Conservation (phyloP, 2,888 invertebrate genomes). For the Hofmannophila pseudospretella region DNA sequence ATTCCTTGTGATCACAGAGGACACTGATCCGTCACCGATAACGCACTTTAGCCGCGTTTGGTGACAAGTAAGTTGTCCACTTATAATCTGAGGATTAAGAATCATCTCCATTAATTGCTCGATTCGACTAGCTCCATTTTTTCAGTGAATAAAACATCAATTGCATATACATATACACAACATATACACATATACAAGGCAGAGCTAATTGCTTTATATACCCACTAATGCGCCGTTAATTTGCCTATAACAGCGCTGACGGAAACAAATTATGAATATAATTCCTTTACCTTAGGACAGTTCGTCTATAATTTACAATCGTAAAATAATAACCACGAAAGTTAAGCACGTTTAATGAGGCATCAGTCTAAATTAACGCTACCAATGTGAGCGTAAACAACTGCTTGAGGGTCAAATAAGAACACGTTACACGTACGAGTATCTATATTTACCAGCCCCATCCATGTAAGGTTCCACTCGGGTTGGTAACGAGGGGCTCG, state of each 20-base stretch:
- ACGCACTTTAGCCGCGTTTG: constrained; percentile 58
- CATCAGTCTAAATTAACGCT: constrained; percentile 42
- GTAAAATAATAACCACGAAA: constrained; percentile 53
- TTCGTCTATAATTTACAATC: constrained; percentile 50
- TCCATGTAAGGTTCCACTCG: constrained; percentile 44
- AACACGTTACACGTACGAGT: constrained; percentile 21
- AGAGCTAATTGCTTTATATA: constrained; percentile 34
- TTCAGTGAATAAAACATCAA: constrained; percentile 25
- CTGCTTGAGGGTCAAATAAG: constrained; percentile 32
- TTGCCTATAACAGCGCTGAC: constrained; percentile 38
- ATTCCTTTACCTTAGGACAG: constrained; percentile 45
- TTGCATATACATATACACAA: constrained; percentile 23
- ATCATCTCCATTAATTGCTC: constrained; percentile 41
- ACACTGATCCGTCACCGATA: constrained; percentile 75
- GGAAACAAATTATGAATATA: constrained; percentile 51
- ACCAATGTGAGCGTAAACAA: constrained; percentile 33
- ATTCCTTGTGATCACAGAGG: constrained; percentile 64
- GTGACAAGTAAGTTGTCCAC: constrained; percentile 68
- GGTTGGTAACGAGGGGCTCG: constrained; percentile 35
- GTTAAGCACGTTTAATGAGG: constrained; percentile 56
- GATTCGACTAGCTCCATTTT: constrained; percentile 15
- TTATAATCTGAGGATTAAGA: constrained; percentile 59
- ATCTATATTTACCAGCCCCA: constrained; percentile 34
- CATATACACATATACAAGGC: too few species aligned
- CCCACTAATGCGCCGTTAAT: constrained; percentile 41